Conservation (phyloP, 2,113 vertebrate genomes). For the Corydoras maculifer region DNA sequence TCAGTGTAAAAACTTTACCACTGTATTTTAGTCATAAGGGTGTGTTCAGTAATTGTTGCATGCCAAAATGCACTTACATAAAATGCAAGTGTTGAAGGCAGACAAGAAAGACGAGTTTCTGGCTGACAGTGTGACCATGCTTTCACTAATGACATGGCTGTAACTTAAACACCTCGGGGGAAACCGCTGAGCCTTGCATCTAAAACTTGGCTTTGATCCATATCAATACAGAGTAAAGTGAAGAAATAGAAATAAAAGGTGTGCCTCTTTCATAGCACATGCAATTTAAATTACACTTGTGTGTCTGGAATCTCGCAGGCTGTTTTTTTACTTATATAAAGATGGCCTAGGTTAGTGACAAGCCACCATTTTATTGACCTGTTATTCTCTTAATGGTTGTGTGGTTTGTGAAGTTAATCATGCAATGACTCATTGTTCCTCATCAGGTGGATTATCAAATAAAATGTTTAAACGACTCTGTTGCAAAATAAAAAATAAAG, state of each 20-base stretch:
- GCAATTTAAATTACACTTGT: too few relatives aligned
- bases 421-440: too few relatives aligned
- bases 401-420: too few relatives aligned
- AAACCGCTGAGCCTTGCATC: slow-evolving; percentile 8
- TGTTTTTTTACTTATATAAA: not conserved
- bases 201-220: not conserved
- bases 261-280: not conserved
- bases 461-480: too few relatives aligned
- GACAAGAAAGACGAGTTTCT: slow-evolving; percentile 28
- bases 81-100: not conserved
- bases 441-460: too few relatives aligned
- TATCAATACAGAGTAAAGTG: not conserved
- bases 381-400: too few relatives aligned
- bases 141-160: slow-evolving; percentile 1
- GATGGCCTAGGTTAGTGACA: not conserved
- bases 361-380: not conserved
- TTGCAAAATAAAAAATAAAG: too few relatives aligned
- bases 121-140: not conserved
- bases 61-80: not conserved
- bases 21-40: slow-evolving; percentile 15
- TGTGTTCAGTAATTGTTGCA: not conserved
- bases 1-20: slow-evolving; percentile 2
- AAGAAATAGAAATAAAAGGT: not conserved
- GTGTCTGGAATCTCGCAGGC: not conserved
- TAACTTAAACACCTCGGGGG: not conserved